Conservation (phyloP, 30 jellyfish, hydroid and myxozoan species). For the Cassiopea andromeda region DNA sequence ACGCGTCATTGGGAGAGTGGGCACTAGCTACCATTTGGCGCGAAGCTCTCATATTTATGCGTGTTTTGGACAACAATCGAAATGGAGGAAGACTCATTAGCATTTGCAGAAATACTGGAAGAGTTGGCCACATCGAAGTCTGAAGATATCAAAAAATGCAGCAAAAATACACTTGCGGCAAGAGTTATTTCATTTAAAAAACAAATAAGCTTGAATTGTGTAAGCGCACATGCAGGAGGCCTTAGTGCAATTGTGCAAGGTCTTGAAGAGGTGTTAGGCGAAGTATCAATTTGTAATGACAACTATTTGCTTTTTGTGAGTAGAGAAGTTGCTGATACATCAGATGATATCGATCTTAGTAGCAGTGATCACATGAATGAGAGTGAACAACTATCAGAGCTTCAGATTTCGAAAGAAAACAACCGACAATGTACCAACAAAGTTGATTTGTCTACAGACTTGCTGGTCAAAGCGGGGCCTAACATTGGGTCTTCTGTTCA, state of each 20-base stretch:
- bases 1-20: neutral
- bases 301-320: conserved; percentile 23
- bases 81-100: conserved; percentile 39
- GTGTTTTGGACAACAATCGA: conserved; percentile 11
- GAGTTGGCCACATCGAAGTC: neutral
- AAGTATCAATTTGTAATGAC: neutral
- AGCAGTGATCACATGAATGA: neutral
- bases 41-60: neutral
- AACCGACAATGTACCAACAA: neutral
- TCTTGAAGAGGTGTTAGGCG: conserved; percentile 24
- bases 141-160: neutral
- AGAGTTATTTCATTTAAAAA: conserved; percentile 19
- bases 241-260: conserved; percentile 3
- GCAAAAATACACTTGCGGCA: neutral
- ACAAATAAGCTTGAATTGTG: conserved; percentile 37
- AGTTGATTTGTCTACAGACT: neutral
- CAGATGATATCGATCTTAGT: neutral
- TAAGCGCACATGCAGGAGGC: neutral
- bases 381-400: neutral
- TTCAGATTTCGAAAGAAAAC: neutral
- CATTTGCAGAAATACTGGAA: conserved; percentile 7
- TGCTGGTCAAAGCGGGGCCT: conserved; percentile 39
- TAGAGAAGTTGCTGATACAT: neutral
- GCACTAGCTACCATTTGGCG: conserved; percentile 22
- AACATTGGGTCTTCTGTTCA: conserved; percentile 20